These are phyloP conservation scores for Nyctalus aviator DNA, from an alignment of 2,797 vertebrate species.

Conservation along the genomic window DNA sequence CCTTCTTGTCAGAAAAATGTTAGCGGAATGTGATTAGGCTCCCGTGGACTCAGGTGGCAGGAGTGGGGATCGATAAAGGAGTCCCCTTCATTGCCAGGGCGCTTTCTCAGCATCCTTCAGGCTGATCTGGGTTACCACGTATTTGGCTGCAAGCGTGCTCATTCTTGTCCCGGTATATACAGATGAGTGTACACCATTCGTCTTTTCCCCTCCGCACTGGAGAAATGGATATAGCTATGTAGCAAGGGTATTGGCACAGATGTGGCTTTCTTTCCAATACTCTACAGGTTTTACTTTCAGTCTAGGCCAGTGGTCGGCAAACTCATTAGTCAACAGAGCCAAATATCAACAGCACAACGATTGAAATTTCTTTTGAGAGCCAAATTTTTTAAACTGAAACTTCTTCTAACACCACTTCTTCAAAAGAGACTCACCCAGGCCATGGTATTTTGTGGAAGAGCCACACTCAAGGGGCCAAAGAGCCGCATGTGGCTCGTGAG, in stretches of 20 bases:
- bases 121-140: not conserved
- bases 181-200: not conserved
- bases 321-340: no score
- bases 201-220: not conserved
- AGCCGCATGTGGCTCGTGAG: no score
- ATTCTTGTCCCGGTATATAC: slow-evolving; percentile 12
- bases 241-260: not conserved
- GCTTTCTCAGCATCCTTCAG: not conserved
- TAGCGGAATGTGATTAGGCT: slow-evolving; percentile 78
- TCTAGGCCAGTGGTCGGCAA: not conserved
- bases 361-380: no score
- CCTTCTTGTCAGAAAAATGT: slow-evolving; percentile 70
- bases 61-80: not conserved
- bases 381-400: no score
- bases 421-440: no score
- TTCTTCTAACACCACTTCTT: no score
- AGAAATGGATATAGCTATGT: not conserved
- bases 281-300: not conserved
- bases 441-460: no score
- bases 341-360: no score
- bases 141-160: not conserved
- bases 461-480: no score
- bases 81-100: not conserved
- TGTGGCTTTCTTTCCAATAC: not conserved
- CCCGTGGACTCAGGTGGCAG: not conserved